These are phyloP conservation scores for Xanthorhoe spadicearia DNA, from an alignment of 2,888 invertebrate species.

Conservation along the genomic window DNA sequence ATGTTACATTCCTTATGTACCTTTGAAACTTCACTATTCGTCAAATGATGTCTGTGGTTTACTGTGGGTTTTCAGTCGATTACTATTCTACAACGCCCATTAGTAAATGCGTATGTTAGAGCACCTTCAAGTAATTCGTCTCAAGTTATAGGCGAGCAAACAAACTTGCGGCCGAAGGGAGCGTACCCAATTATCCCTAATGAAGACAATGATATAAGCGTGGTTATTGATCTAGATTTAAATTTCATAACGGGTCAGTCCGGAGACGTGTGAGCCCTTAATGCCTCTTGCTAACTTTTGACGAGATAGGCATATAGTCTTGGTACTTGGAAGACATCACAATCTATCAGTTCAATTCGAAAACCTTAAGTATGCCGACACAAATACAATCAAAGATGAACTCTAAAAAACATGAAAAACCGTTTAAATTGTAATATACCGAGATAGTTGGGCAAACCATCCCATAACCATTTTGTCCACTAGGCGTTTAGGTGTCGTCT, in stretches of 20 bases:
- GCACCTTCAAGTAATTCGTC: conserved; percentile 80
- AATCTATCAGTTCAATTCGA: background rate
- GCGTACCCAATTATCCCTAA: conserved; percentile 85
- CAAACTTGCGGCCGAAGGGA: conserved; percentile 81
- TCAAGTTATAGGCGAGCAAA: conserved; percentile 82
- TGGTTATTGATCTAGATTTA: conserved; percentile 85
- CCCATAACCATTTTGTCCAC: too few relatives aligned
- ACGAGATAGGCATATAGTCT: conserved; percentile 50
- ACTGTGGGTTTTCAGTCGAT: too few relatives aligned
- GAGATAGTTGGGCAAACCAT: too few relatives aligned
- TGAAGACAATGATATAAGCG: conserved; percentile 86
- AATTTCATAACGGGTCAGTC: conserved; percentile 85
- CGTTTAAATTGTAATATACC: too few relatives aligned
- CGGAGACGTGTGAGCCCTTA: conserved; percentile 82
- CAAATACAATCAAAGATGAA: background rate
- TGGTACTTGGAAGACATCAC: conserved; percentile 58
- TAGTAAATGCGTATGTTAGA: conserved; percentile 31
- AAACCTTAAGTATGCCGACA: too few relatives aligned
- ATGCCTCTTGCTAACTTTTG: conserved; percentile 81
- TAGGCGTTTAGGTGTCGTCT: too few relatives aligned
- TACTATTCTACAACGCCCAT: conserved; percentile 5
- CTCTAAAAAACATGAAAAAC: too few relatives aligned
- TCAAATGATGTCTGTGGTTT: too few relatives aligned
- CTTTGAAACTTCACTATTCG: too few relatives aligned
- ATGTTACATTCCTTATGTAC: too few relatives aligned